phyloP scores from a whole-genome alignment of 2,113 vertebrate genomes.

The Chinchilla lanigera region DNA sequence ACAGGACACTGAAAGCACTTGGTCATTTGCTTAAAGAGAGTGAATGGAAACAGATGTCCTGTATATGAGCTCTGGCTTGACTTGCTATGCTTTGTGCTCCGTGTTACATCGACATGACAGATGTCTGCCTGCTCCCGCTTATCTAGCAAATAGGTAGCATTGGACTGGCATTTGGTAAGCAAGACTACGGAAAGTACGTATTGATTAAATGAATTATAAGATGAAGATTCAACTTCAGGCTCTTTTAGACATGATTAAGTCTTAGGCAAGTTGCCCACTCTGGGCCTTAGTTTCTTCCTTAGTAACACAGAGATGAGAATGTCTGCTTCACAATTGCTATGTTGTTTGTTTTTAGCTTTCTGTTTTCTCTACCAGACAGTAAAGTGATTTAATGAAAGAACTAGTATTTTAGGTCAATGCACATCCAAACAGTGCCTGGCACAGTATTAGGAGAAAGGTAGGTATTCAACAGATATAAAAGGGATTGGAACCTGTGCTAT shows the following conservation, averaged over 20 bases:
- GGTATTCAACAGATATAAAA: background rate
- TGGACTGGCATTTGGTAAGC: too few relatives aligned
- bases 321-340: background rate
- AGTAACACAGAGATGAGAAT: background rate
- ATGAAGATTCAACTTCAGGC: background rate
- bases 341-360: background rate
- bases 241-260: background rate
- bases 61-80: background rate
- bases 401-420: background rate
- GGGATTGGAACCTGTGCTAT: background rate
- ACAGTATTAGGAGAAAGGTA: background rate
- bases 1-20: background rate
- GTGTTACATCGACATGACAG: fast-evolving
- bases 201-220: conserved; percentile 6
- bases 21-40: background rate
- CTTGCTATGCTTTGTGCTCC: background rate
- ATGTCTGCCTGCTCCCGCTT: background rate
- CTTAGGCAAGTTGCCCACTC: background rate
- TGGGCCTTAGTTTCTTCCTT: background rate
- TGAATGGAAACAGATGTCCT: background rate
- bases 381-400: background rate
- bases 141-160: background rate
- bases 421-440: background rate
- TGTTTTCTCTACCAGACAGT: background rate
- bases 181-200: background rate